phyloP scores from a whole-genome alignment of 2,113 vertebrate species.

The Crotalus tigris region DNA sequence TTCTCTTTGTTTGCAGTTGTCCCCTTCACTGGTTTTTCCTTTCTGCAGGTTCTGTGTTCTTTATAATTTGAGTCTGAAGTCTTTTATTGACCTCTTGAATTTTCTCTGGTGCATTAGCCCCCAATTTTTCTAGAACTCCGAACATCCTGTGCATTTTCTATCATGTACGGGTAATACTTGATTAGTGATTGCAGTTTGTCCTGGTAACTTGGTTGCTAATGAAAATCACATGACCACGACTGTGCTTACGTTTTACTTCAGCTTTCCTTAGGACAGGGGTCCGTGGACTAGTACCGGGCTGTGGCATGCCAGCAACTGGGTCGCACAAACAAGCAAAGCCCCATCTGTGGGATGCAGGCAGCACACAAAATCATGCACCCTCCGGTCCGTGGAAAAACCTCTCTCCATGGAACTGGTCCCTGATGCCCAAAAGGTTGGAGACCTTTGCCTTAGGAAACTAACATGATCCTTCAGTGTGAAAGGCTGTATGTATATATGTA shows the following conservation, averaged over 20 bases:
- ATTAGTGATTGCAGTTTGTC: background rate
- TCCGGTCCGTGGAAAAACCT: no score
- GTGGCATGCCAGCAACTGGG: no score
- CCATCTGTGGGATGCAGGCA: no score
- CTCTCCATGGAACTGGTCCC: no score
- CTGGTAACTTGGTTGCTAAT: background rate
- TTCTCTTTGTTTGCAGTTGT: slow-evolving; percentile 23
- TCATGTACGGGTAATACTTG: background rate
- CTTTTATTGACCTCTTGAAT: accelerated
- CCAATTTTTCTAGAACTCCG: background rate
- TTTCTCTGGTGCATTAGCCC: background rate
- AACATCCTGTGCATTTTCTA: background rate
- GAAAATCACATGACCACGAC: background rate
- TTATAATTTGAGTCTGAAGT: slow-evolving; percentile 9
- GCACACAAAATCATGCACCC: no score
- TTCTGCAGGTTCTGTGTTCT: slow-evolving; percentile 6
- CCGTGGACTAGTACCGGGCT: no score
- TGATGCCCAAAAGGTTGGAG: no score
- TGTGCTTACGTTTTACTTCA: background rate
- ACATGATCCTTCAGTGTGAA: background rate
- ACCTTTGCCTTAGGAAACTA: background rate
- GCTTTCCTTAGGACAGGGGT: background rate
- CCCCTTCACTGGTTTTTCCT: slow-evolving; percentile 33
- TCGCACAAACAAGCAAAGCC: no score
- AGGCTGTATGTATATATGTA: background rate